Base-by-base conservation (phyloP, 2,113 vertebrate species). In the Odontophorus gujanensis region DNA sequence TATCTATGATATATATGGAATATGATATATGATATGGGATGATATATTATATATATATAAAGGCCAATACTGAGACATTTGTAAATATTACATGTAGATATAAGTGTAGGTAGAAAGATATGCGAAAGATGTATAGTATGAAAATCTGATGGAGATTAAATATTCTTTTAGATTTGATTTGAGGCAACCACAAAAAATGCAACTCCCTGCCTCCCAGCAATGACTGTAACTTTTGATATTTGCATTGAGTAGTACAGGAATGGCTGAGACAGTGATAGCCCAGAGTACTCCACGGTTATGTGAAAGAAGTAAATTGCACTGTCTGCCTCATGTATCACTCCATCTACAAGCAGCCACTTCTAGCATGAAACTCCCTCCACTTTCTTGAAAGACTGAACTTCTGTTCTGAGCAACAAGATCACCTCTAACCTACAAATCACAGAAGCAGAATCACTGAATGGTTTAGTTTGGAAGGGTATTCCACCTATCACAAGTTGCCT, bases 181-280 rank as follows among this genome's bases (percentile, higher is more conserved):
- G 0, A 81, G 24, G 8, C 20, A 48, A 55, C 17, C 5, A 38
- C 26, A 50, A 4, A 85, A 43, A 43, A 89, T 22, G 4, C n/a
- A 26, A 61, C 21, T 66, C 22, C 30, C 32, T 13, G 1, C 7
- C 77, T 78, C 32, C 38, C 42, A 26, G 13, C 18, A 24, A 6
- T 43, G 45, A 3, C 14, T 89, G 18, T 61, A 21, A 43, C 22
- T 53, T 42, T 77, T 48, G 71, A 20, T 13, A 43, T 36, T 42
- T 34, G 38, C 16, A 43, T 24, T 0, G 0, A 66, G 30, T 36
- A 55, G 38, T 15, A 16, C 30, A 55, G 0, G 0, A 71, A 28
- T 4, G 5, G 50, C 25, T 85, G 17, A 43, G 53, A 62, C 3
- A 32, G 21, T 28, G 11, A 69, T 1, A 1, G 32, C 32, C 6